phyloP scores from a whole-genome alignment of 2,888 invertebrate genomes.

The Eustalomyia histrio region DNA sequence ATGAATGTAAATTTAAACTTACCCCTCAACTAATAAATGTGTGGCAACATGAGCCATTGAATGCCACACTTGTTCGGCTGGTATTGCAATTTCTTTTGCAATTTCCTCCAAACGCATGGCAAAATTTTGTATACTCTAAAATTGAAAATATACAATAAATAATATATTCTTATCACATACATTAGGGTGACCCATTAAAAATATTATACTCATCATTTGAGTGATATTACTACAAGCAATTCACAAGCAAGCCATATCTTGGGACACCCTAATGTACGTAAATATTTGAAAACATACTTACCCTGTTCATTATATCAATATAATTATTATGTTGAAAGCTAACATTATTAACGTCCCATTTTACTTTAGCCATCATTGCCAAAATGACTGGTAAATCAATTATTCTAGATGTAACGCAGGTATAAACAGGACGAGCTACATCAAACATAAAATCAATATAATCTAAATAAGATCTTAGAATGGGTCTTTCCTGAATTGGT shows the following conservation, averaged over 20 bases:
- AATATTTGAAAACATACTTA: conserved; percentile 73
- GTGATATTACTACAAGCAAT: neutral
- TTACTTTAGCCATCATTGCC: conserved; percentile 93
- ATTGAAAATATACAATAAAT: neutral
- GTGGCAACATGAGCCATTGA: conserved; percentile 92
- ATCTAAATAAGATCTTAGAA: conserved; percentile 85
- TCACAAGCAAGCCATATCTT: too few species aligned
- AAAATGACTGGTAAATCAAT: conserved; percentile 89
- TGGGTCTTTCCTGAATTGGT: conserved; percentile 84
- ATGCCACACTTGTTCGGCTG: conserved; percentile 89
- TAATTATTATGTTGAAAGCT: conserved; percentile 96
- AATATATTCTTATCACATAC: neutral
- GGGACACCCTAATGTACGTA: too few species aligned
- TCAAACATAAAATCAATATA: conserved; percentile 80
- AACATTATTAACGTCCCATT: conserved; percentile 97
- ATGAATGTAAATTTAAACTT: conserved; percentile 66
- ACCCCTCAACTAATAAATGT: conserved; percentile 95
- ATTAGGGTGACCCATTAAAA: too few species aligned
- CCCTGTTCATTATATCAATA: conserved; percentile 87
- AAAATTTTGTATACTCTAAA: conserved; percentile 83
- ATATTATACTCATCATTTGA: too few species aligned
- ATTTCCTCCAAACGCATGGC: conserved; percentile 88
- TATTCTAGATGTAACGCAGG: conserved; percentile 89
- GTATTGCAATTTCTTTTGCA: conserved; percentile 85
- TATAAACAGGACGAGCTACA: conserved; percentile 91